Conservation (phyloP, 2,888 invertebrate genomes). For the Lithosia quadra region DNA sequence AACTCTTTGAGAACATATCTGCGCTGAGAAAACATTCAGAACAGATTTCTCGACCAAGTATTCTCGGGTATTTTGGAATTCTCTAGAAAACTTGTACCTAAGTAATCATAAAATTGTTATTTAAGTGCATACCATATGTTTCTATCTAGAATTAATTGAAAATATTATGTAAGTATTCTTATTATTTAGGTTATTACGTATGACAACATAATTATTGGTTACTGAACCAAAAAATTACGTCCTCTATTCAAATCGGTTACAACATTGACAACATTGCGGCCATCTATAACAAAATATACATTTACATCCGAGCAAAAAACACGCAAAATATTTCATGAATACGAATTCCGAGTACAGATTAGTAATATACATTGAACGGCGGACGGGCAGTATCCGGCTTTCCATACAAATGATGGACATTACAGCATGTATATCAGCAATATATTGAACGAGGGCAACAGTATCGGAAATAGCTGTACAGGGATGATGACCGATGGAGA, state of each 20-base stretch:
- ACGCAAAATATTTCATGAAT: background rate
- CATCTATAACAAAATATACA: background rate
- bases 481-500: slow-evolving; percentile 52
- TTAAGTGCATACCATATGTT: background rate
- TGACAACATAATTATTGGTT: background rate
- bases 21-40: background rate
- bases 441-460: slow-evolving; percentile 33
- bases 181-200: background rate
- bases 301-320: background rate
- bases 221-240: background rate
- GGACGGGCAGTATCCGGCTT: slow-evolving; percentile 11
- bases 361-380: slow-evolving; percentile 11
- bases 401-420: slow-evolving; percentile 14
- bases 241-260: slow-evolving; percentile 4
- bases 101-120: background rate
- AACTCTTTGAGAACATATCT: background rate
- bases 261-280: background rate
- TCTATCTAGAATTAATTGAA: too few species aligned
- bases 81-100: background rate
- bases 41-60: background rate
- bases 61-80: background rate
- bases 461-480: slow-evolving; percentile 53
- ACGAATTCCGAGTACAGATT: background rate
- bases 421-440: slow-evolving; percentile 15
- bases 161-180: too few species aligned